Evolutionary conservation across 2,888 invertebrate species (phyloP), one percentile per base, ranked within the genome.

Genomic region (Apodemia mormo): DNA sequence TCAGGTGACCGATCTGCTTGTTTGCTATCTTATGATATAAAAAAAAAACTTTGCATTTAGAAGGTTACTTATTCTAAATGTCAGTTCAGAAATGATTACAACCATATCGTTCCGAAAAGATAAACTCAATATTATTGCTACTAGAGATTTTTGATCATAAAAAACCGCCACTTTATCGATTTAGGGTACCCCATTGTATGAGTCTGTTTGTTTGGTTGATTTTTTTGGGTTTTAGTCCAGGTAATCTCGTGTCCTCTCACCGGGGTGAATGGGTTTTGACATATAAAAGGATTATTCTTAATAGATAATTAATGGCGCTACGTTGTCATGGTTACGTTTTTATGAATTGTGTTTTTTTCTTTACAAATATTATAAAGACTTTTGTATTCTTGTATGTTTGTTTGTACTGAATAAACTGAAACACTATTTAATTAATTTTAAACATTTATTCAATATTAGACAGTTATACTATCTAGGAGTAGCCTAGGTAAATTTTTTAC

Each of bases 281-380:
- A 82, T 83, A 84, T 89, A 88, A 89, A 92, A 85, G 92, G 92
- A 92, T 93, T 92, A 92, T 84, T 87, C 85, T 88, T 92, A 90
- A 92, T 92, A 89, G 87, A 87, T 92, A 92, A 90, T 90, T 92
- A 92, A 92, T 92, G 91, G 88, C 89, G 86, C 84, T 82, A 74
- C 77, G 68, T 70, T 80, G 83, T 81, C 77, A 80, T 73, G 78
- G 80, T 81, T 81, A 45, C 45, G 45, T 45, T 10, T 10, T 45
- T 45, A 10, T 45, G 45, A 45, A 45, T 45, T 10, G 45, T 40
- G 6, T 40, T 40, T 40, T 40, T 37, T 40, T 40, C 40, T 40
- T 40, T 40, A 40, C 40, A 40, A 40, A 40, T 40, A 40, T 40
- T 40, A 40, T 40, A 40, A 40, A 40, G 6, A 40, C 6, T 5